A percentile compares a stretch with the other conserved stretches of the same genome.
These are phyloP conservation scores for Lissonota sp. DNA, from an alignment of 2,888 invertebrate genomes.

Conservation along the genomic window DNA sequence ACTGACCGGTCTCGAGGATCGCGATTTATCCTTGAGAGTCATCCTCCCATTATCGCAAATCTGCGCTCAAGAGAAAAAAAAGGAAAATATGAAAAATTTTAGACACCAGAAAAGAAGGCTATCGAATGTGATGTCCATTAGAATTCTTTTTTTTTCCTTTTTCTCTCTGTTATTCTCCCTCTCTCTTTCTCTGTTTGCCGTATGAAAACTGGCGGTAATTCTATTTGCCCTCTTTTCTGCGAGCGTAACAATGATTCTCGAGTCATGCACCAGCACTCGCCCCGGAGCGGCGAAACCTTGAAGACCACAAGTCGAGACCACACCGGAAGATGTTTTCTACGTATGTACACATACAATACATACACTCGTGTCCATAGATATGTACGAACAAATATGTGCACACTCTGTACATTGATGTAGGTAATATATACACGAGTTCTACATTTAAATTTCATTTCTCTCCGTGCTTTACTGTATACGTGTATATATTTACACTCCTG, in stretches of 20 bases:
- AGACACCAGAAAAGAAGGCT: not conserved
- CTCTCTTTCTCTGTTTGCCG: not conserved
- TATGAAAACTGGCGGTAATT: conserved; percentile 17
- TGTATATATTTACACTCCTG: conserved; percentile 8
- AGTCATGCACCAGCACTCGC: conserved; percentile 52
- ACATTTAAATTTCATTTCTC: conserved; percentile 12
- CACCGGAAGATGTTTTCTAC: conserved; percentile 53
- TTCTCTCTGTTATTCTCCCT: not conserved
- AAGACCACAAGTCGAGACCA: conserved; percentile 36
- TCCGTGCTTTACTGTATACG: not conserved
- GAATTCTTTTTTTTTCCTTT: not conserved
- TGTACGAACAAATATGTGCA: not conserved
- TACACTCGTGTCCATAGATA: not conserved
- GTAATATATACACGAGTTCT: conserved; percentile 3
- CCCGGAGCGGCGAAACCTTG: conserved; percentile 35
- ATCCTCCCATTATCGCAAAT: conserved; percentile 41
- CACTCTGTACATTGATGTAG: not conserved
- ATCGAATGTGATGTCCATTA: conserved; percentile 8
- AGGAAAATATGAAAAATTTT: not conserved
- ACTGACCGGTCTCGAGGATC: conserved; percentile 36
- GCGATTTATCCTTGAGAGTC: conserved; percentile 61
- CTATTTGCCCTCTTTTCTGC: conserved; percentile 40
- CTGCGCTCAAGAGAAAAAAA: conserved; percentile 1
- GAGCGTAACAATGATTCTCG: conserved; percentile 39
- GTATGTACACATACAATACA: conserved; percentile 4